A percentile compares a stretch with the other conserved stretches of the same genome.
phyloP scores from a whole-genome alignment of 1,140 invertebrate species.

The Ips typographus region DNA sequence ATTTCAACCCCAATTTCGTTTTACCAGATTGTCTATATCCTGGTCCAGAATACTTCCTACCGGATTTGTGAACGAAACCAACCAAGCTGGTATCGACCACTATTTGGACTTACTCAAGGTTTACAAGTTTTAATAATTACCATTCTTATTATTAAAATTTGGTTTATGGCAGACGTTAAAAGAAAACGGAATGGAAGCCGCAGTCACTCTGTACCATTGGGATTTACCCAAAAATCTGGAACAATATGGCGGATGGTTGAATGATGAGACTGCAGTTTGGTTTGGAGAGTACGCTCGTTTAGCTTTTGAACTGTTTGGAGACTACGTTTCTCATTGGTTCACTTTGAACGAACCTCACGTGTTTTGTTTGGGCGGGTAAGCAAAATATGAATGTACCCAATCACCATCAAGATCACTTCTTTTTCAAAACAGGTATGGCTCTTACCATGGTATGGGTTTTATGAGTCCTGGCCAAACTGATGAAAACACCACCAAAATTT shows the following conservation, averaged over 20 bases:
- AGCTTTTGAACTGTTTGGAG: conserved; percentile 31
- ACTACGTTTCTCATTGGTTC: conserved; percentile 33
- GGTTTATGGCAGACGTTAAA: conserved; percentile 41
- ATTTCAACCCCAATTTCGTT: not conserved
- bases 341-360: conserved; percentile 51
- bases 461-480: conserved; percentile 55
- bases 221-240: conserved; percentile 41
- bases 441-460: conserved; percentile 14
- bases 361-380: too few species aligned
- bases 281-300: conserved; percentile 47
- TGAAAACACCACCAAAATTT: conserved; percentile 15
- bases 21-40: conserved; percentile 60
- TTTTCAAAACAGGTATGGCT: conserved; percentile 1
- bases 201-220: conserved; percentile 48
- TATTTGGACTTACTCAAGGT: conserved; percentile 59
- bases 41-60: conserved; percentile 61
- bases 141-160: not conserved
- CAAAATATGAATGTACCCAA: too few species aligned
- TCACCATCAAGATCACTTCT: too few species aligned
- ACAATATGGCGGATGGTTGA: conserved; percentile 59
- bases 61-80: conserved; percentile 56
- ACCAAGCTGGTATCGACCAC: conserved; percentile 55
- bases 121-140: not conserved
- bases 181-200: conserved; percentile 53
- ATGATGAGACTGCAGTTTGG: conserved; percentile 40